These are phyloP conservation scores for Piprites chloris DNA, from an alignment of 2,113 vertebrate genomes.

Conservation along the genomic window DNA sequence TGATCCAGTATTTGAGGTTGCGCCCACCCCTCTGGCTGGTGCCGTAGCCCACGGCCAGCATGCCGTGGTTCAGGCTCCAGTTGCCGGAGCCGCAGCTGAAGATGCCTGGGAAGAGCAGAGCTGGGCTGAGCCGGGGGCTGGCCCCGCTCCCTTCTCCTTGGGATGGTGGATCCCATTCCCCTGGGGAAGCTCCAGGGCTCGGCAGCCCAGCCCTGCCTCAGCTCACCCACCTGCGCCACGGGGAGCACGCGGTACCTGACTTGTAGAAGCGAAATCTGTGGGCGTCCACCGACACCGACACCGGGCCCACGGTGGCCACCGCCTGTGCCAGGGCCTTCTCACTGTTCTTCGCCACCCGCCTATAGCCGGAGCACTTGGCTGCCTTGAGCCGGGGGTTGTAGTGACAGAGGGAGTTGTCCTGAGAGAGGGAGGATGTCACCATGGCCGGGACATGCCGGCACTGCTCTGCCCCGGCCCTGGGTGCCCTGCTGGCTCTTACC, in stretches of 20 bases:
- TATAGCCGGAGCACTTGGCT: not conserved
- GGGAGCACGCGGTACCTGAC: not conserved
- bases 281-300: not conserved
- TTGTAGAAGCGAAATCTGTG: slow-evolving; percentile 25
- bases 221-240: accelerated
- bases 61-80: not conserved
- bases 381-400: not conserved
- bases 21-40: accelerated
- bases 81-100: not conserved
- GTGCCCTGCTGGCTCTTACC: not conserved
- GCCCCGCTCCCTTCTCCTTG: accelerated
- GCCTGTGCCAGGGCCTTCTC: not conserved
- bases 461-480: too few species aligned
- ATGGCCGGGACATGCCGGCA: too few species aligned
- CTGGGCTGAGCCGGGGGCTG: accelerated
- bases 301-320: not conserved
- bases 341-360: not conserved
- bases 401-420: slow-evolving; percentile 1
- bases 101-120: slow-evolving; percentile 1
- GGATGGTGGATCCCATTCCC: not conserved
- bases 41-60: slow-evolving; percentile 27
- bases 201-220: not conserved
- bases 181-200: not conserved
- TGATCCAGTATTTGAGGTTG: not conserved
- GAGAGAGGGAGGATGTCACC: not conserved